Conservation (phyloP, 2,888 invertebrate species). For the Acrobasis repandana region DNA sequence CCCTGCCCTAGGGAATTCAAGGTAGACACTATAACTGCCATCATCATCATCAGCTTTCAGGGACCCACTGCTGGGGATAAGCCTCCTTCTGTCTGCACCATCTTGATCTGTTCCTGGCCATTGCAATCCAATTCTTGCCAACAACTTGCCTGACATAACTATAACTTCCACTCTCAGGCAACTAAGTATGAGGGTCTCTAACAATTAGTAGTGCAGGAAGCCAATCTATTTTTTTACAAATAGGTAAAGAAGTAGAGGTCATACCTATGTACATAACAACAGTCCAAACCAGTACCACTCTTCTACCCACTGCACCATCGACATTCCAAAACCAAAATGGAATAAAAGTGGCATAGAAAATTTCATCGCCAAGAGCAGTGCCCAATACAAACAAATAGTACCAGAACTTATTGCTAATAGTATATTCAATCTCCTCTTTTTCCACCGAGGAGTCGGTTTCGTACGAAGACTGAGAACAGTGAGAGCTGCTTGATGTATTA, state of each 20-base stretch:
- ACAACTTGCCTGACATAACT: too few relatives aligned
- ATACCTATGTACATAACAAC: constrained; percentile 92
- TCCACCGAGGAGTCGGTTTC: constrained; percentile 69
- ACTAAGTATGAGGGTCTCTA: too few relatives aligned
- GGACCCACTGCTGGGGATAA: too few relatives aligned
- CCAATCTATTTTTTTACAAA: neutral
- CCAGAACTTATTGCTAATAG: constrained; percentile 89
- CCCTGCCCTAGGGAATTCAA: too few relatives aligned
- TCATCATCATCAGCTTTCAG: too few relatives aligned
- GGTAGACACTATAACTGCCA: too few relatives aligned
- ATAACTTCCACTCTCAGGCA: too few relatives aligned
- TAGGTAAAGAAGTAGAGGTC: constrained; percentile 25
- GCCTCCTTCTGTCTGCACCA: too few relatives aligned
- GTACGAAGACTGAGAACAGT: constrained; percentile 66
- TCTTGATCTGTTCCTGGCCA: too few relatives aligned
- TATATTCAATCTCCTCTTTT: constrained; percentile 69
- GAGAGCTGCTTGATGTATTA: constrained; percentile 66
- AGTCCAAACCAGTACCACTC: constrained; percentile 92
- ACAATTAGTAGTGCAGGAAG: neutral
- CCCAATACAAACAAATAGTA: constrained; percentile 93
- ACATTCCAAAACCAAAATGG: constrained; percentile 98
- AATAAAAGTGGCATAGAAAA: constrained; percentile 95
- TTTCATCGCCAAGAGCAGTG: constrained; percentile 94
- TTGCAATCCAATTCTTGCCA: too few relatives aligned
- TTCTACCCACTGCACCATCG: constrained; percentile 92